These are phyloP conservation scores for Conops quadrifasciatus DNA, from an alignment of 2,888 invertebrate species.

Conservation along the genomic window DNA sequence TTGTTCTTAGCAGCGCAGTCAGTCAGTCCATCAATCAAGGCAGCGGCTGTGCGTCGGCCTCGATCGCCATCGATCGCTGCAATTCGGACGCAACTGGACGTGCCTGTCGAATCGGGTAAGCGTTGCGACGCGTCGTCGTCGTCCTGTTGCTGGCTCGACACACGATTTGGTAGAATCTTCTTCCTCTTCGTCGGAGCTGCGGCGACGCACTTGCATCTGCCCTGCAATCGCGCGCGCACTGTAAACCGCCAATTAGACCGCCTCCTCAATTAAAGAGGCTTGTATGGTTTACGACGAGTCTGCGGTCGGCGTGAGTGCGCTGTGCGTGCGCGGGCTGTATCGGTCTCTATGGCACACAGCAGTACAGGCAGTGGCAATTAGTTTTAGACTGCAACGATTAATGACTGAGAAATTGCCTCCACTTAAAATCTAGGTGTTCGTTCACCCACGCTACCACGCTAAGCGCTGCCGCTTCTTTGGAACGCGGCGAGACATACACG, in stretches of 20 bases:
- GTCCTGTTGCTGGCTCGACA: no score
- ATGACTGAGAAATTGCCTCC: conserved; percentile 2
- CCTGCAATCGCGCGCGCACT: conserved; percentile 45
- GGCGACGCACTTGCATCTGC: conserved; percentile 53
- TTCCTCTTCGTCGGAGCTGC: conserved; percentile 12
- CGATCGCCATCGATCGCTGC: conserved; percentile 1
- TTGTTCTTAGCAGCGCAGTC: conserved; percentile 40
- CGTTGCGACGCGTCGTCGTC: neutral
- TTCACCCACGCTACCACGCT: conserved; percentile 53
- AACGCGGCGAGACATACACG: no score
- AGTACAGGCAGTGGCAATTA: neutral
- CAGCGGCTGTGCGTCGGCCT: neutral
- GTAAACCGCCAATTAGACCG: conserved; percentile 57
- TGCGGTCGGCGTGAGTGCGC: conserved; percentile 36
- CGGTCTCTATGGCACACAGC: neutral
- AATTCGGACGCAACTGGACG: neutral
- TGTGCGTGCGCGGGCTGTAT: neutral
- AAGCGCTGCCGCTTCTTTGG: neutral
- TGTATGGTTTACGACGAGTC: conserved; percentile 35
- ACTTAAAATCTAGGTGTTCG: neutral
- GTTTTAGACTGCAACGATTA: conserved; percentile 7
- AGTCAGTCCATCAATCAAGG: conserved; percentile 29
- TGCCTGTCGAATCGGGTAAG: conserved; percentile 25
- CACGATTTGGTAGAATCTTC: neutral
- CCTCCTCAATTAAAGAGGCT: conserved; percentile 54